Percentiles rank a stretch among this genome's conserved stretches.
Evolutionary conservation across 2,113 vertebrate genomes (phyloP).

Genomic region (Acinonyx jubatus): DNA sequence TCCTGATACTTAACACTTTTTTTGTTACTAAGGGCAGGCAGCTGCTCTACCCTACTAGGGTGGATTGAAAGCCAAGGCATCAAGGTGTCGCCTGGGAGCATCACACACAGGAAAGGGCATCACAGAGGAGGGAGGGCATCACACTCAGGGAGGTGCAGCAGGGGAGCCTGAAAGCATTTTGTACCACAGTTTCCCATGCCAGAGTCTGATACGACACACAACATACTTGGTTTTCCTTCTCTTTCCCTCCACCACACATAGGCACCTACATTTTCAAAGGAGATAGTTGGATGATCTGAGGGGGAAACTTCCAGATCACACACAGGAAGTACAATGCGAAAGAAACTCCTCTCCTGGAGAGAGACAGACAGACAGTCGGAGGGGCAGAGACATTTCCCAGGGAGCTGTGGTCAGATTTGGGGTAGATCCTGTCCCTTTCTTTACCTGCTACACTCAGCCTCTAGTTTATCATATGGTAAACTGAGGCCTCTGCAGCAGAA

Average conservation of each 20-base stretch:
- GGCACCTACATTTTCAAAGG: background rate
- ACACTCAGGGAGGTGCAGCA: background rate
- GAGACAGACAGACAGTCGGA: background rate
- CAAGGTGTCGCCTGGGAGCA: background rate
- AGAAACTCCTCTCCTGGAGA: background rate
- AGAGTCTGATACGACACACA: background rate
- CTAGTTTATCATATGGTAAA: background rate
- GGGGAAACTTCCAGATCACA: background rate
- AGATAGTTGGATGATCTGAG: background rate
- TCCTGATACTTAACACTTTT: background rate
- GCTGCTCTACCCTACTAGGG: background rate
- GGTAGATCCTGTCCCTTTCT: background rate
- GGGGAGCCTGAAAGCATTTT: background rate
- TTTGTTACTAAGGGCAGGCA: background rate
- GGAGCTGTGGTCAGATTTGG: background rate
- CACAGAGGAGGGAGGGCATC: background rate
- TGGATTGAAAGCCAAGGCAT: background rate
- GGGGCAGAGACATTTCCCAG: background rate
- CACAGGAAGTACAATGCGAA: constrained; percentile 7
- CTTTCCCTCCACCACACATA: background rate
- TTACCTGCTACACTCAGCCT: background rate
- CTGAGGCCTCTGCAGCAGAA: background rate
- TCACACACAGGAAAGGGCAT: background rate
- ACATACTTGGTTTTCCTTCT: background rate
- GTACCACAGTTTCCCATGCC: background rate